These are phyloP conservation scores for human DNA, from an alignment of 2,113 vertebrate species.

Conservation along the genomic window DNA sequence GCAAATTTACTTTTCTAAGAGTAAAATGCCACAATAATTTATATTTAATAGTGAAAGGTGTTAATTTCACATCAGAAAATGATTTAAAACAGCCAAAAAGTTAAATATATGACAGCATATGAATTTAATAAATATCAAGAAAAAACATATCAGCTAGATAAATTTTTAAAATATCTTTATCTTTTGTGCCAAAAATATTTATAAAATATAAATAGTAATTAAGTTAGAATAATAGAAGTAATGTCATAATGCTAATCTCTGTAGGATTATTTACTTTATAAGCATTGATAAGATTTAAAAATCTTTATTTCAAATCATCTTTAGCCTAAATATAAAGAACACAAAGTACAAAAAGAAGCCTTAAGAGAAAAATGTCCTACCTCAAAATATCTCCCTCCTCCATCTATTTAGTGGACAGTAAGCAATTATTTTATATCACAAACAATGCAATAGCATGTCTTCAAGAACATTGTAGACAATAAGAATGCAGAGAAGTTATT, in stretches of 20 bases:
- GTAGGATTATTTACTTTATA: neutral
- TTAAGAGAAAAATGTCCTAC: neutral
- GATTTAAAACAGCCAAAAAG: neutral
- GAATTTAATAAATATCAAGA: neutral
- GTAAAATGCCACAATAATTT: neutral
- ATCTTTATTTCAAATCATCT: neutral
- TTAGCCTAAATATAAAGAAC: neutral
- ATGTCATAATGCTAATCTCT: neutral
- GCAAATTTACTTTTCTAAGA: conserved; percentile 20
- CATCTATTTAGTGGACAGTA: neutral
- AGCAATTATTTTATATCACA: neutral
- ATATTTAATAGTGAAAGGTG: conserved; percentile 10
- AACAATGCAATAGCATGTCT: neutral
- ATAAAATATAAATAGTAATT: neutral
- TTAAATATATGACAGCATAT: neutral
- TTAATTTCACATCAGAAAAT: conserved; percentile 11
- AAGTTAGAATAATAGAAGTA: neutral
- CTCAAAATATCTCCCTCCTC: neutral
- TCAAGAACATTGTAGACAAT: neutral
- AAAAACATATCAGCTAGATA: neutral
- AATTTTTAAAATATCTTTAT: neutral
- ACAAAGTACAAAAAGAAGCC: neutral
- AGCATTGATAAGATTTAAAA: neutral
- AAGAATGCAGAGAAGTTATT: neutral
- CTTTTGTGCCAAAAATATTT: neutral